Conservation (phyloP, 2,113 vertebrate species). For the Cercopithecus mona region DNA sequence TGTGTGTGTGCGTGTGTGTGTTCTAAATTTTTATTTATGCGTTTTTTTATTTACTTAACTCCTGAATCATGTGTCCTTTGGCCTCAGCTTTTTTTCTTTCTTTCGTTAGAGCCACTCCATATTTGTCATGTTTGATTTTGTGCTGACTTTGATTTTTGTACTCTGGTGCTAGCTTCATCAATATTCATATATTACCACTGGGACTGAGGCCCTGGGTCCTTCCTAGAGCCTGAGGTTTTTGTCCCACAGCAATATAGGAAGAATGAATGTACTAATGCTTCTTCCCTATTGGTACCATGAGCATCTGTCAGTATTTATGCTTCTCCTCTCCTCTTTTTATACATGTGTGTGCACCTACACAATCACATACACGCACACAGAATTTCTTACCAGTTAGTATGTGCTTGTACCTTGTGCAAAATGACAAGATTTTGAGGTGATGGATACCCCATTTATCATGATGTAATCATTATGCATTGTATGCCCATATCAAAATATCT, state of each 20-base stretch:
- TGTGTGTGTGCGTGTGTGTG: neutral
- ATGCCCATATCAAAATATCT: no score
- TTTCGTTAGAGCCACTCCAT: slow-evolving; percentile 16
- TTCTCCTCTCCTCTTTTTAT: slow-evolving; percentile 30
- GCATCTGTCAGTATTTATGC: neutral
- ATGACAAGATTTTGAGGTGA: neutral
- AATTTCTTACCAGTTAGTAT: neutral
- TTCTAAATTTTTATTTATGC: slow-evolving; percentile 1
- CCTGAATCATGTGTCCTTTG: neutral
- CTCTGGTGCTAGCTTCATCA: neutral
- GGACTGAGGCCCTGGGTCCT: neutral
- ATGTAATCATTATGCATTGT: no score
- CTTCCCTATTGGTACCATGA: neutral
- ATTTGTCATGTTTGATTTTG: slow-evolving; percentile 34
- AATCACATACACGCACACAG: neutral
- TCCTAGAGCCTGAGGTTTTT: neutral
- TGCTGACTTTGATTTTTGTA: slow-evolving; percentile 17
- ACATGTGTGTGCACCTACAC: neutral
- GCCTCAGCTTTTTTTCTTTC: slow-evolving; percentile 50
- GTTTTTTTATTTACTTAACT: slow-evolving; percentile 17
- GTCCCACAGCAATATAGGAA: neutral
- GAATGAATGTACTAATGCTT: neutral
- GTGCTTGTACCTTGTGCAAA: neutral
- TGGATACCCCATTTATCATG: no score
- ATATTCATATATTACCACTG: neutral